Evolutionary conservation across 2,797 vertebrate genomes (phyloP), one percentile per base, ranked within the genome.

Genomic region (Malurus leucopterus): DNA sequence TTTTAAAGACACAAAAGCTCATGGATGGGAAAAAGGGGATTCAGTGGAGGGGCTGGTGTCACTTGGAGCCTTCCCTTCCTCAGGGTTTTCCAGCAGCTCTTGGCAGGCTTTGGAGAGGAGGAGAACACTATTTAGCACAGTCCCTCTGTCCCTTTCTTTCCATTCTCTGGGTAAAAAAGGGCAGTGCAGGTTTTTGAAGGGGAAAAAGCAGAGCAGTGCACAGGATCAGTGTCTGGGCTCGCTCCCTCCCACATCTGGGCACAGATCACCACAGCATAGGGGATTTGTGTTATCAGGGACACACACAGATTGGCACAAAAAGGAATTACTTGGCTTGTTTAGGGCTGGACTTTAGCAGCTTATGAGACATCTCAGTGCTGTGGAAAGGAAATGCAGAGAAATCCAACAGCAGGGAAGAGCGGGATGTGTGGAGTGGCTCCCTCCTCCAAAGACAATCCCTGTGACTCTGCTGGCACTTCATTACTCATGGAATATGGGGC

Each of bases 361-460:
- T 6, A 19, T 1, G 26, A 77, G 78, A 47, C 44, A 44, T n/a
- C 72, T 46, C 62, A 40, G 58, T 8, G 62, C 73, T 51, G 24
- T 1, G 2, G 77, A 57, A 36, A 53, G 64, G 19, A 84, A 91
- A 75, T 2, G 24, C 34, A 72, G 22, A 5, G 50, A 83, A 72
- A 90, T 57, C 59, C 61, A 78, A 23, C 26, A 38, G 57, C 50
- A 57, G 50, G 55, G 40, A 44, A 36, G 51, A 73, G 54, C 4
- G 0, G 1, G 17, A 3, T 84, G 78, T 63, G 57, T 32, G 61
- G 24, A 76, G 46, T 0, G 1, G 36, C 49, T 91, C 57, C 43
- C 44, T 93, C 62, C 69, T 69, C 38, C 30, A n/a, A 75, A 91
- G 73, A 86, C 91, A 94, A 88, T 75, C 63, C 63, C 59, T 63